These are phyloP conservation scores for Pampusana beccarii DNA, from an alignment of 2,113 vertebrate genomes.

Conservation along the genomic window DNA sequence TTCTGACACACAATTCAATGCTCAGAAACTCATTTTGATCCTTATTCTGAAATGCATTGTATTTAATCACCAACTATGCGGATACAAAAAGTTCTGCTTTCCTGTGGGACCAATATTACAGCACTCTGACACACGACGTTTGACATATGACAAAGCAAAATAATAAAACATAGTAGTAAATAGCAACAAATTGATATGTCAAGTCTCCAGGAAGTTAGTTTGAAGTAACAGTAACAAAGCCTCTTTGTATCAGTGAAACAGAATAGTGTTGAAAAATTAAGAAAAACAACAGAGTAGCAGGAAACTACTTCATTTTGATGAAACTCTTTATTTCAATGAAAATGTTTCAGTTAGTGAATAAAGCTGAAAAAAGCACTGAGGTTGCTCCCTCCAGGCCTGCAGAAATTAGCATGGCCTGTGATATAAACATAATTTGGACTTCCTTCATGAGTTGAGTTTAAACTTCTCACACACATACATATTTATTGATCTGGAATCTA, in stretches of 20 bases:
- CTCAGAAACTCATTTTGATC: not conserved
- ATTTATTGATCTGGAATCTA: not conserved
- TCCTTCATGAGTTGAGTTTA: not conserved
- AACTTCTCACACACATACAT: not conserved
- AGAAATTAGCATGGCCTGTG: not conserved
- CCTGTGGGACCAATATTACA: not conserved
- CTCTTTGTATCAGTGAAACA: not conserved
- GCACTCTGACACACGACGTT: not conserved
- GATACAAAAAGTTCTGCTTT: not conserved
- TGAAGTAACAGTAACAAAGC: not conserved
- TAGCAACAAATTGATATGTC: not conserved
- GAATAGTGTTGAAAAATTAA: not conserved
- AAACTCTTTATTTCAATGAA: not conserved
- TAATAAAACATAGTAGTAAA: not conserved
- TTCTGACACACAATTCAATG: not conserved
- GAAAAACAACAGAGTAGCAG: not conserved
- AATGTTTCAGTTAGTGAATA: fast-evolving
- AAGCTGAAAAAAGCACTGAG: not conserved
- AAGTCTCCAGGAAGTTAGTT: not conserved
- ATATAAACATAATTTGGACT: not conserved
- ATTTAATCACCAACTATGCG: not conserved
- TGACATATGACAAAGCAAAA: not conserved
- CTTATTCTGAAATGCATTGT: not conserved
- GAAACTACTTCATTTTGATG: not conserved
- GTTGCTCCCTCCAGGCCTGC: not conserved